Evolutionary conservation across 2,113 vertebrate species (phyloP).

Genomic region (Ploceus nigricollis): DNA sequence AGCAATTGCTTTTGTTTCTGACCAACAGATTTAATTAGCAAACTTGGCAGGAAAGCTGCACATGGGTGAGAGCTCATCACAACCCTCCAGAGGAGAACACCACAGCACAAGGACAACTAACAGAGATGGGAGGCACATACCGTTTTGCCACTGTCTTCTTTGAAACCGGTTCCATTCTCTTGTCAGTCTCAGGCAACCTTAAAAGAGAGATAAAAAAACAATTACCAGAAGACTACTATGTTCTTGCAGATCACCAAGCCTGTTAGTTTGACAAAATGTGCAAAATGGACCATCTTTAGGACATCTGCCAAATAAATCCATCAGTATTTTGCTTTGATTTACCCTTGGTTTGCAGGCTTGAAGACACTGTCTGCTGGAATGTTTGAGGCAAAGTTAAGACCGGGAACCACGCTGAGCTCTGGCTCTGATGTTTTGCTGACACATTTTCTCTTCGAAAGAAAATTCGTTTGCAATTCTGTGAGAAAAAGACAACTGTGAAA

Average conservation of each 20-base stretch:
- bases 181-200: constrained; percentile 55
- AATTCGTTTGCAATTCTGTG: constrained; percentile 45
- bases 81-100: not conserved
- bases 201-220: not conserved
- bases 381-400: constrained; percentile 19
- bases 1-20: not conserved
- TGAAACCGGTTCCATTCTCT: not conserved
- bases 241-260: not conserved
- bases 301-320: not conserved
- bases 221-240: not conserved
- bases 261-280: not conserved
- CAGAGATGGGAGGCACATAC: not conserved
- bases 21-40: not conserved
- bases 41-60: not conserved
- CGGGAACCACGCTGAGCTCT: not conserved
- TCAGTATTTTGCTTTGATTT: not conserved
- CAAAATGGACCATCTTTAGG: not conserved
- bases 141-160: constrained; percentile 23
- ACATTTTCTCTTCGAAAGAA: constrained; percentile 55
- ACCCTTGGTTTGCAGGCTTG: constrained; percentile 57
- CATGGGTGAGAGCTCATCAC: not conserved
- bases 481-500: not conserved
- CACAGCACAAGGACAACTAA: not conserved
- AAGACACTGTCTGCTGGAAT: not conserved
- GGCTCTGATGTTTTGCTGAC: constrained; percentile 30